Percentiles rank a stretch among this genome's conserved stretches.
phyloP scores from a whole-genome alignment of 2,113 vertebrate genomes.

The Ciconia stormi region DNA sequence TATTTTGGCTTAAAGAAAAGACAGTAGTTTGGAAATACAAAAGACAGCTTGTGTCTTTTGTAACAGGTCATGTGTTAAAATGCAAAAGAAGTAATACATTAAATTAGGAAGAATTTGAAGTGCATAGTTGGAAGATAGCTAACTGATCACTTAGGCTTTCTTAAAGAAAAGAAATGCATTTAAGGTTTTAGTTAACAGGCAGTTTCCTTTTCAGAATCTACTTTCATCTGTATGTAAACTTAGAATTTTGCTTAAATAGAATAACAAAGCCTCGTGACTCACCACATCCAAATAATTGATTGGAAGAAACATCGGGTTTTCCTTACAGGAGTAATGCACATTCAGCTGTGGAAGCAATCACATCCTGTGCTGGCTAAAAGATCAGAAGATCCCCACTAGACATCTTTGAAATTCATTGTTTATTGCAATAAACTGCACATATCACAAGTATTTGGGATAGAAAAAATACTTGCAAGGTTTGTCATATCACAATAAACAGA shows the following conservation, averaged over 20 bases:
- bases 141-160: slow-evolving; percentile 37
- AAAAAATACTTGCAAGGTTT: neutral
- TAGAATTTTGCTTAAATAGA: neutral
- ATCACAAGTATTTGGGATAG: neutral
- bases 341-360: neutral
- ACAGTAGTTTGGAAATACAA: slow-evolving; percentile 57
- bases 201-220: slow-evolving; percentile 30
- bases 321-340: neutral
- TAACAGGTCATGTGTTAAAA: slow-evolving; percentile 5
- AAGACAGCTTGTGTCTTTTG: slow-evolving; percentile 29
- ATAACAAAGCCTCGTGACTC: neutral
- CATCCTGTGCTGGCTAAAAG: neutral
- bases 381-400: neutral
- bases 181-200: slow-evolving; percentile 15
- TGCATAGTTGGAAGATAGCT: slow-evolving; percentile 26
- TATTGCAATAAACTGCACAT: neutral
- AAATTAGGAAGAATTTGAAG: slow-evolving; percentile 33
- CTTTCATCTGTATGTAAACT: slow-evolving; percentile 16
- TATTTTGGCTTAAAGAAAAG: slow-evolving; percentile 68
- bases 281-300: neutral
- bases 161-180: slow-evolving; percentile 28
- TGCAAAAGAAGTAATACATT: slow-evolving; percentile 40
- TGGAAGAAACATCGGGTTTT: neutral
- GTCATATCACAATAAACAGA: neutral
- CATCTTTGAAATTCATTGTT: neutral